Evolutionary conservation across 2,888 invertebrate genomes (phyloP).

Genomic region (Hoplodrina blanda): DNA sequence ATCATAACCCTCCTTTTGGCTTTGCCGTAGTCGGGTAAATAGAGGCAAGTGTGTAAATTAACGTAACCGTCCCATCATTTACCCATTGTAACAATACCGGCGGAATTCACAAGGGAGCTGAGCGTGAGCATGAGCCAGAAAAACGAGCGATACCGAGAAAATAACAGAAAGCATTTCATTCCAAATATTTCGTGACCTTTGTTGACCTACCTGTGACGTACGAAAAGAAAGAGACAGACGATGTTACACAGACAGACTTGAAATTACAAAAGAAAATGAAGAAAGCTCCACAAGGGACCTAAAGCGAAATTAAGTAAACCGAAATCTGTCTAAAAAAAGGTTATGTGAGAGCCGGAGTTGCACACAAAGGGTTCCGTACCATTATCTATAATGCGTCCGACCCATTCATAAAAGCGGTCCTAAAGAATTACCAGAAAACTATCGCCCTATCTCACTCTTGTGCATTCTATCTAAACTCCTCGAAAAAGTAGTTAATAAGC

Average conservation of each 20-base stretch:
- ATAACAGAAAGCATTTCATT: slow-evolving; percentile 43
- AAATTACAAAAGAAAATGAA: slow-evolving; percentile 47
- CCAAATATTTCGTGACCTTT: slow-evolving; percentile 58
- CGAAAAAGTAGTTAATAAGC: too few relatives aligned
- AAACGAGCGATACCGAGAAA: slow-evolving; percentile 19
- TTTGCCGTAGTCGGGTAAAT: too few relatives aligned
- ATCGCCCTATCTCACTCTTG: too few relatives aligned
- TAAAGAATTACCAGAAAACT: too few relatives aligned
- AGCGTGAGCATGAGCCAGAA: slow-evolving; percentile 18
- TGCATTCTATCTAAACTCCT: too few relatives aligned
- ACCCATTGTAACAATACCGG: slow-evolving; percentile 4
- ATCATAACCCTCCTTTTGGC: too few relatives aligned
- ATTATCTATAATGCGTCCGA: too few relatives aligned
- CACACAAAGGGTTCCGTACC: too few relatives aligned
- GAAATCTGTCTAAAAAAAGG: slow-evolving; percentile 19
- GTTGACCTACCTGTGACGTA: slow-evolving; percentile 64
- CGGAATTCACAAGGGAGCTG: slow-evolving; percentile 16
- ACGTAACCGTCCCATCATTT: neutral
- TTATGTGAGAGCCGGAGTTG: neutral
- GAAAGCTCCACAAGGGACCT: slow-evolving; percentile 24
- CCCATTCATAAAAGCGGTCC: too few relatives aligned
- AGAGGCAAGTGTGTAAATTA: neutral
- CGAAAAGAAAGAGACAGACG: slow-evolving; percentile 32
- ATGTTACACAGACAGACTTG: slow-evolving; percentile 39
- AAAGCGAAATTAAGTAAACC: slow-evolving; percentile 32